Evolutionary conservation across 23 tunicate genomes (phyloP), one percentile per base, ranked within the genome.

Genomic region (Trididemnum nubilum): DNA sequence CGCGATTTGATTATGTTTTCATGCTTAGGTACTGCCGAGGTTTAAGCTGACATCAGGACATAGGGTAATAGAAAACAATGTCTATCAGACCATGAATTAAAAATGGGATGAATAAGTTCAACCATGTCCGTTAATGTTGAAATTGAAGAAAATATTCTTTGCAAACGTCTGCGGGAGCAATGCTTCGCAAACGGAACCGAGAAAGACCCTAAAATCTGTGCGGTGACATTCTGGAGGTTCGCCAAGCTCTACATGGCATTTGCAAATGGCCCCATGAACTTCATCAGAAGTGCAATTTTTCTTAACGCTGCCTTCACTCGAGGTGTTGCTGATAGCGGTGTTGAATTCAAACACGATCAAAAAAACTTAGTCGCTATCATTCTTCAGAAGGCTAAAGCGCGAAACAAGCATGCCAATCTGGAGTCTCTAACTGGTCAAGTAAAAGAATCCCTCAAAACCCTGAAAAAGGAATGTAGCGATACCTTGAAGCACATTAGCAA

Each of bases 161-260:
- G 74, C 38, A 12, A 67, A 33, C 37, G 74, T 3, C 74, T 67
- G 26, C 31, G 25, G n/a, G 74, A 67, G 7, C 21, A 67, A 31
- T 67, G 74, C 38, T 67, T 67, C 22, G 12, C 33, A 9, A 67
- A 67, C 22, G 74, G 74, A 32, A 67, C 12, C 12, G 74, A 67
- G 33, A 32, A 33, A 33, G 74, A 67, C 25, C 74, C 74, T 67
- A 32, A 9, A 67, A 32, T 33, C 2, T 67, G 38, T 24, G 74
- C 74, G 2, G 74, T 67, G 2, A 67, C 74, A 9, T 33, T 67
- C 33, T 24, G 74, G 37, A 32, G 74, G 37, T 33, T 67, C 9
- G 74, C 74, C 7, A 32, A 67, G n/a, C 18, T 31, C 7, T 67
- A 31, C 74, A 32, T 67, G 74, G 74, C 37, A 3, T 67, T 33